Evolutionary conservation across 2,797 vertebrate genomes (phyloP), one percentile per base, ranked within the genome.

Genomic region (Zenarchopterus dispar): DNA sequence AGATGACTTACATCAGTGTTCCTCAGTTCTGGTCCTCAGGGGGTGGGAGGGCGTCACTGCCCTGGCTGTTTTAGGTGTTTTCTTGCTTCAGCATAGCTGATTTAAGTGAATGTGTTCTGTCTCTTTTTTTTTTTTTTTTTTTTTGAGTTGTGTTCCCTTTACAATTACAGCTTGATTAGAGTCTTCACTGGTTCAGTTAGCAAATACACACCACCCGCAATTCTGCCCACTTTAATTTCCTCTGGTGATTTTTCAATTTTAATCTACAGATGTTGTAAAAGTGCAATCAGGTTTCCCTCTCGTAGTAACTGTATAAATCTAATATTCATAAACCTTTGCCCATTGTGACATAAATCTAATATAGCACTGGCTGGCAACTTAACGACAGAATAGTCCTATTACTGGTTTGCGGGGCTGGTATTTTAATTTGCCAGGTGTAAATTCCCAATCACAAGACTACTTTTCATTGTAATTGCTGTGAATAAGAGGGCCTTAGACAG

Each of bases 401-500:
- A 66, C 71, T 83, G 75, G 75, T 85, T 67, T 77, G 57, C 41
- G 18, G 48, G 33, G 18, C 56, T 70, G 82, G 75, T 78, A 67
- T 78, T 85, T 87, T 86, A 83, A 87, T 87, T 81, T 80, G 56
- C 66, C 48, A 21, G 62, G 55, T 62, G 15, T 67, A 72, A 71
- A 68, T 74, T 70, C 36, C 62, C 84, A 77, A 88, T 88, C 83
- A 85, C 67, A 68, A 62, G 47, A 71, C 61, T 74, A 79, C 81
- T 77, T 85, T 81, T 89, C 77, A 79, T 56, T 78, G 65, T 85
- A 84, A 86, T 81, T 84, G 74, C 75, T 54, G 31, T 65, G 73
- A 79, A 73, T 48, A 70, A 70, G 63, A 66, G 52, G 46, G 49
- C 51, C 18, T 56, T 55, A 69, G 55, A 59, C 54, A 67, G 8